A percentile compares a stretch with the other conserved stretches of the same genome.
phyloP scores from a whole-genome alignment of 2,888 invertebrate genomes.

The Agrilus mali region DNA sequence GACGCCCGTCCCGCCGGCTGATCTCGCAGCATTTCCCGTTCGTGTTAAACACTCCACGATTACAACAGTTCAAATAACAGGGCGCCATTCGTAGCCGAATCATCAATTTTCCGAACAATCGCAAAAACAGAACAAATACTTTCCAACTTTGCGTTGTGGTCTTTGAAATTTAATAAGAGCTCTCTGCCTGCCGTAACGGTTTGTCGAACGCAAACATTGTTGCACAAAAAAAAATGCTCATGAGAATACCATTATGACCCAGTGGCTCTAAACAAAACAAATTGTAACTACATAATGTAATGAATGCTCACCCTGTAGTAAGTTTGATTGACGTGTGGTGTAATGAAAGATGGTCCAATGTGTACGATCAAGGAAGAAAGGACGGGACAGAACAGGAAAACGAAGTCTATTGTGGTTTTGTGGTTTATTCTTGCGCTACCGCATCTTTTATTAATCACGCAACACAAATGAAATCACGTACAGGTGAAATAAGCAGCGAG shows the following conservation, averaged over 20 bases:
- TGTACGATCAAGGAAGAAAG: too few species aligned
- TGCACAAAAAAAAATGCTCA: too few species aligned
- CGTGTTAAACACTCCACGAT: constrained; percentile 23
- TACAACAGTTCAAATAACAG: constrained; percentile 18
- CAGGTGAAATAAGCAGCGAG: constrained; percentile 10
- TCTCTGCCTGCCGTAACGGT: constrained; percentile 2
- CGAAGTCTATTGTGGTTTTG: constrained; percentile 10
- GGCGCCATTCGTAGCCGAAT: constrained; percentile 10
- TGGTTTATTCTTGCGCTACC: constrained; percentile 12
- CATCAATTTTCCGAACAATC: constrained; percentile 19
- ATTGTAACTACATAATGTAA: too few species aligned
- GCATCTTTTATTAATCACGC: constrained; percentile 21
- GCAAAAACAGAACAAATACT: constrained; percentile 16
- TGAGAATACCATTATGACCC: too few species aligned
- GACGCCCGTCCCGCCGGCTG: constrained; percentile 22
- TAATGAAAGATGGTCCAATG: too few species aligned
- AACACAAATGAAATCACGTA: constrained; percentile 20
- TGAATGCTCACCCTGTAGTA: too few species aligned
- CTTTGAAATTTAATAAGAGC: constrained; percentile 12
- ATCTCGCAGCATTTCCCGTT: constrained; percentile 17
- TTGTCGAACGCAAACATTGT: too few species aligned
- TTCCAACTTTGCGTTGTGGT: constrained; percentile 14
- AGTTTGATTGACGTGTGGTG: too few species aligned
- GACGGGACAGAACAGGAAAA: constrained; percentile 8
- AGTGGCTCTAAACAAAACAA: too few species aligned